Base-by-base conservation (phyloP, 2,113 vertebrate species). In the Psilopsiagon aymara region DNA sequence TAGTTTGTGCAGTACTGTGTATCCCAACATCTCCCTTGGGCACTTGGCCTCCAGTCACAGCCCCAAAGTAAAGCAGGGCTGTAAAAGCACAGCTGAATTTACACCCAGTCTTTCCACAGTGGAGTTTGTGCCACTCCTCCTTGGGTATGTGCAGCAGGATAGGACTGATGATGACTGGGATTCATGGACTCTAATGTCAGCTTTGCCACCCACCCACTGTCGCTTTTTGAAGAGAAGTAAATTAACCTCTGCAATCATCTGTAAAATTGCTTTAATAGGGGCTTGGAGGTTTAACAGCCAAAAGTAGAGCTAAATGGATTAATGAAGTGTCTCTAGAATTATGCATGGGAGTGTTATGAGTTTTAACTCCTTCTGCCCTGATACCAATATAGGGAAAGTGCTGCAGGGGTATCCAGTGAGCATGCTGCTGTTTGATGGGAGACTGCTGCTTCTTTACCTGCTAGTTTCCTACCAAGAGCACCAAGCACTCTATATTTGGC, bases 211-310 rank as follows among this genome's bases (percentile, higher is more conserved):
- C 80, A 89, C 91, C 69, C 80, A 77, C 90, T 73, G 66, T 89
- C 12, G 7, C 63, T 96, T 92, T 62, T 53, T 53, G 70, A 81
- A 88, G 77, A 88, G 77, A 94, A 92, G 81, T 79, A 79, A 95
- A 94, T 96, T 96, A 95, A 96, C 95, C 83, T 94, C 88, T 92
- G 88, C 94, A 94, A 49, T 95, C 83, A 82, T 85, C 94, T 96
- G 88, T 92, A 94, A 95, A 97, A 94, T 96, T 92, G 78, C 66
- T 87, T 0, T 94, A 82, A 87, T 82, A 87, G 78, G 67, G 52
- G 66, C 52, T 89, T 44, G 85, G 66, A 82, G 46, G 67, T 69
- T 90, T 75, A 82, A 84, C 37, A 93, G 66, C 83, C 83, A 85
- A 79, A 94, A 95, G 77, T 8, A 73, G 77, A 85, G 70, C 66